These are phyloP conservation scores for Euspilapteryx auroguttella DNA, from an alignment of 2,888 invertebrate genomes.

Conservation along the genomic window DNA sequence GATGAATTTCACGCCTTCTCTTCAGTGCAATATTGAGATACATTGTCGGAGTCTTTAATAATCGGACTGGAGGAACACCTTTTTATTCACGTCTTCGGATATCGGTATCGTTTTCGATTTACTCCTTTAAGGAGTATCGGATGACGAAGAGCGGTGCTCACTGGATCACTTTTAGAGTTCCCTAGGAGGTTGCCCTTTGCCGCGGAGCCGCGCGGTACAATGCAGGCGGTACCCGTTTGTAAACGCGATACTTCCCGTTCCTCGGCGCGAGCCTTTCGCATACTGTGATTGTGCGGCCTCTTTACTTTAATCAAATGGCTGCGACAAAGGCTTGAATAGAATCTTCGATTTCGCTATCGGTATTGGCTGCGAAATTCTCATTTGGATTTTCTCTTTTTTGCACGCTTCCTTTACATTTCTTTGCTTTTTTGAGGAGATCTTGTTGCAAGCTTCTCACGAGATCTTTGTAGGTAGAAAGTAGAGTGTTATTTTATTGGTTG, in stretches of 20 bases:
- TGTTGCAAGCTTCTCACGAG: too few species aligned
- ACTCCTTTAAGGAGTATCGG: too few species aligned
- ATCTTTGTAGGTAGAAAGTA: too few species aligned
- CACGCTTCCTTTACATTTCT: too few species aligned
- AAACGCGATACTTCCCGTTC: conserved; percentile 61
- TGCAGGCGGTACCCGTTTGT: conserved; percentile 53
- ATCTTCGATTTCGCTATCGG: conserved; percentile 44
- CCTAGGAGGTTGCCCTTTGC: conserved; percentile 26
- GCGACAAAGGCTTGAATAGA: conserved; percentile 57
- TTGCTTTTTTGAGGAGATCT: too few species aligned
- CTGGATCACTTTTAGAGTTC: too few species aligned
- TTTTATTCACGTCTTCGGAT: conserved; percentile 20
- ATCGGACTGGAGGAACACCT: conserved; percentile 14
- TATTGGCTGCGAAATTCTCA: conserved; percentile 37
- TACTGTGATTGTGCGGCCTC: conserved; percentile 51
- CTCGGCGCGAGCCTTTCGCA: conserved; percentile 37
- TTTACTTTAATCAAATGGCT: conserved; percentile 56
- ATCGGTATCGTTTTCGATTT: conserved; percentile 30
- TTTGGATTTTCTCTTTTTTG: conserved; percentile 16
- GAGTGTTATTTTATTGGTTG: too few species aligned
- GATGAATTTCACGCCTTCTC: conserved; percentile 14
- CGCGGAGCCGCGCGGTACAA: conserved; percentile 19
- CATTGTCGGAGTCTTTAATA: background rate
- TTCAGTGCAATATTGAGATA: conserved; percentile 1
- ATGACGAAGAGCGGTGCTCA: too few species aligned